phyloP scores from a whole-genome alignment of 2,113 vertebrate genomes.

The Lepidothrix coronata region DNA sequence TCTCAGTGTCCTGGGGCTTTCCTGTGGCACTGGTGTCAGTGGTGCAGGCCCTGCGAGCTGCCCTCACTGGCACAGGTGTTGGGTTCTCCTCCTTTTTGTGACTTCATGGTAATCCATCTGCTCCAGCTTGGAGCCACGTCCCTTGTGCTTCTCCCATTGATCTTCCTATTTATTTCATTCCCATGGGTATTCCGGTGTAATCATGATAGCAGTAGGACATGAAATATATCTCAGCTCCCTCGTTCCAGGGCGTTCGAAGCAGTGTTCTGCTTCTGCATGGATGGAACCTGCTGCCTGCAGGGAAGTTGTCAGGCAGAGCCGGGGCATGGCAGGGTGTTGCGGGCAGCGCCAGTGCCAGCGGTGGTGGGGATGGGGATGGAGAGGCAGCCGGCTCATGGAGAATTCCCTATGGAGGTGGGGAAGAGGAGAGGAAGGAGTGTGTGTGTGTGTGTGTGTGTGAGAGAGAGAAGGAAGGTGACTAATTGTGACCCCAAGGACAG shows the following conservation, averaged over 20 bases:
- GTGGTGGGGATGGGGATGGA: neutral
- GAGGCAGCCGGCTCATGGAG: neutral
- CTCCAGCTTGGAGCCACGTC: neutral
- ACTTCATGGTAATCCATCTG: neutral
- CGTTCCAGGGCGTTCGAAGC: neutral
- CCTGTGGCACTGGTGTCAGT: neutral
- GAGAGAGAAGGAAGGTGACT: neutral
- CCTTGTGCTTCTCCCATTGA: neutral
- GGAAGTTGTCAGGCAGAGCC: neutral
- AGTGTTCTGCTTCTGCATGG: neutral
- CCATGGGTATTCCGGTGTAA: neutral
- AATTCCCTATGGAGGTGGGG: neutral
- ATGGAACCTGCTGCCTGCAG: neutral
- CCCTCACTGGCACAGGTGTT: neutral
- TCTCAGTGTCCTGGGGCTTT: neutral
- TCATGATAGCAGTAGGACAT: neutral
- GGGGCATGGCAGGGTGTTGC: neutral
- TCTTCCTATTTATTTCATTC: neutral
- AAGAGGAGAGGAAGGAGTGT: neutral
- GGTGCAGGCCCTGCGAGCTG: neutral
- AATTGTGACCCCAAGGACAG: neutral
- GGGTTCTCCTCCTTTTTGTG: neutral
- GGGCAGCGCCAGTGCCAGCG: fast-evolving
- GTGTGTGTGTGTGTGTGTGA: no score
- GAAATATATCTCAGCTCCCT: neutral